Base-by-base conservation (phyloP, 1,140 invertebrate species). In the Globodera rostochiensis region DNA sequence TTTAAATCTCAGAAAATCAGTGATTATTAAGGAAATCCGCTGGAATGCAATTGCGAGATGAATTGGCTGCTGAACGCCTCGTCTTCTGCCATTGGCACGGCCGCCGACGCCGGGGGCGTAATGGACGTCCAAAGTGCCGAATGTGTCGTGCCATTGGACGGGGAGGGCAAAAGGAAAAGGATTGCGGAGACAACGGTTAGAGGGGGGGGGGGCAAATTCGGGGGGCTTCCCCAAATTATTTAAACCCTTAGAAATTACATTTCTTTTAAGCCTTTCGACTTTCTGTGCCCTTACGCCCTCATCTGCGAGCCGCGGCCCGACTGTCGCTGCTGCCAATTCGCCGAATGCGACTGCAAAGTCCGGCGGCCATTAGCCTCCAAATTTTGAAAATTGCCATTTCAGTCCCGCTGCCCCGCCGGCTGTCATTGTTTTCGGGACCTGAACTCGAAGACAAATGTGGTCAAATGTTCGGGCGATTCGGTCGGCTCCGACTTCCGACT, bases 301-400 rank as follows among this genome's bases (percentile, higher is more conserved):
- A 79, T 82, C 11, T 89, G 88, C 78, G 36, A 36, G 88, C 85
- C 57, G 82, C 84, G 36, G 36, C 36, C 36, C 6, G 75, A 82
- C n/a, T 89, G 88, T 76, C 80, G 82, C 70, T 89, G 88, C 50
- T 89, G 88, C 79, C 84, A 84, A 71, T 89, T 82, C 74, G 81
- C 77, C 3, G 83, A 81, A 45, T 89, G 88, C 71, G 88, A 89
- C 74, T 89, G 88, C 70, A 87, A 89, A 78, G 57, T 64, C 15
- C 15, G 57, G 13, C 15, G 5, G 11, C 57, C 13, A 36, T 36
- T 36, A 36, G 36, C 36, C 36, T 36, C 36, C 36, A 36, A 53
- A 9, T 53, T 53, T 53, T 53, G 50, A 53, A 9, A 13, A 7
- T 53, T 53, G 1, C 50, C 11, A 53, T 53, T 64, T 19, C 19